phyloP scores from a whole-genome alignment of 2,113 vertebrate species.

The Mesembrinibis cayennensis region DNA sequence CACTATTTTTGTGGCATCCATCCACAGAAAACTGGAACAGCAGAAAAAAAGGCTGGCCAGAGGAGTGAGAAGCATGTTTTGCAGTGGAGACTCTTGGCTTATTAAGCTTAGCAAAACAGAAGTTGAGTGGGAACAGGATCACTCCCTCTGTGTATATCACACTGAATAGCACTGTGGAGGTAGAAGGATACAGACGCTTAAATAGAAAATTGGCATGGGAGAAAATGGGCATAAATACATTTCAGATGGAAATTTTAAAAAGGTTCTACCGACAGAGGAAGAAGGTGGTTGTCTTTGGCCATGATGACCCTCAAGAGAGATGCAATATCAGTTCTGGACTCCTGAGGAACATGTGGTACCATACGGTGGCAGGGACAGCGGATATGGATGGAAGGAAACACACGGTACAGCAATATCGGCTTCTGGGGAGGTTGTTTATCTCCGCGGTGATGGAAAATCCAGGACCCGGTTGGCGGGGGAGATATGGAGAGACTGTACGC shows the following conservation, averaged over 20 bases:
- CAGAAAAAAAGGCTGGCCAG: neutral
- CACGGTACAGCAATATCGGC: rapidly evolving
- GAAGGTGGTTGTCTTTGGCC: neutral
- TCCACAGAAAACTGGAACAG: neutral
- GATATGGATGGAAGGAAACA: neutral
- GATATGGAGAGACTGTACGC: rapidly evolving
- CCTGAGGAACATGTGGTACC: neutral
- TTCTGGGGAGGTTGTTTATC: neutral
- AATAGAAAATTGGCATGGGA: neutral
- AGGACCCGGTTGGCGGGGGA: neutral
- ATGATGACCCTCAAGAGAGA: neutral
- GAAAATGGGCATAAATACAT: neutral
- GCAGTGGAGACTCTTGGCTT: neutral
- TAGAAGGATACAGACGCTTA: neutral
- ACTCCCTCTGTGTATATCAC: neutral
- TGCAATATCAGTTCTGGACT: neutral
- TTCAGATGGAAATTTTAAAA: neutral
- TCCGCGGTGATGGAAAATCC: neutral
- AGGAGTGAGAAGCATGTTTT: neutral
- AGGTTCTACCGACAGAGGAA: neutral
- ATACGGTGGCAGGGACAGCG: rapidly evolving
- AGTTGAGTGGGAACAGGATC: slow-evolving; percentile 47
- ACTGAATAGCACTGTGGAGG: neutral
- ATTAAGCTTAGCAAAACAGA: slow-evolving; percentile 4
- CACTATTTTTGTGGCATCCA: neutral